phyloP scores from a whole-genome alignment of 2,888 invertebrate genomes.

The Drosophila histrio region DNA sequence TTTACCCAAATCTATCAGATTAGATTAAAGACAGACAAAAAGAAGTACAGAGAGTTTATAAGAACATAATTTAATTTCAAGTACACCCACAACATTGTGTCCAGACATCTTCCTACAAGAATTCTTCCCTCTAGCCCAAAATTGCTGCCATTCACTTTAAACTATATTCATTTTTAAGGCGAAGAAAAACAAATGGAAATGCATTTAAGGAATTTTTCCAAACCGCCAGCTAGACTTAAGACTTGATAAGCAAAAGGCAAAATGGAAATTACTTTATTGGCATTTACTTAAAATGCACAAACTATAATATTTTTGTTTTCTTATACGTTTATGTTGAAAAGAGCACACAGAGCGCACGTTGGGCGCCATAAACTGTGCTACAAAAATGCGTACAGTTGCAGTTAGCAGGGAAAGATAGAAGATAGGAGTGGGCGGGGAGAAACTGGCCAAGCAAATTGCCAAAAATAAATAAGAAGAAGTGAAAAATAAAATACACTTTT shows the following conservation, averaged over 20 bases:
- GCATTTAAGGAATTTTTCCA: neutral
- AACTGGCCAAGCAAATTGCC: constrained; percentile 7
- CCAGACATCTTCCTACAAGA: no score
- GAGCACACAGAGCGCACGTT: neutral
- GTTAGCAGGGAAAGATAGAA: neutral
- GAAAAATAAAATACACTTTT: constrained; percentile 10
- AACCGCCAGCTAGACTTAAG: neutral
- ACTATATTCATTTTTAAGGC: no score
- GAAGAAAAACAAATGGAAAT: no score
- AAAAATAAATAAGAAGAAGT: neutral
- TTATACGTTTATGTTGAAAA: neutral
- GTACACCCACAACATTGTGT: no score
- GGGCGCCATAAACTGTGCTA: constrained; percentile 2
- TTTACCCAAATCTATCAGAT: no score
- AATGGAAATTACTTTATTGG: neutral
- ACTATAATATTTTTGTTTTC: neutral
- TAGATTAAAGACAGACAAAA: no score
- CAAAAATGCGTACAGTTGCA: constrained; percentile 38
- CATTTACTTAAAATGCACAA: neutral
- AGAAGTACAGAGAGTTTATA: no score
- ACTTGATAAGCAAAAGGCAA: neutral
- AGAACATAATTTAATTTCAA: no score
- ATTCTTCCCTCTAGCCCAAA: no score
- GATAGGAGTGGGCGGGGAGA: no score
- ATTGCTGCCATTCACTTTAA: no score